Evolutionary conservation across 1,140 invertebrate genomes (phyloP), one percentile per base, ranked within the genome.

Genomic region (Magallana angulata): DNA sequence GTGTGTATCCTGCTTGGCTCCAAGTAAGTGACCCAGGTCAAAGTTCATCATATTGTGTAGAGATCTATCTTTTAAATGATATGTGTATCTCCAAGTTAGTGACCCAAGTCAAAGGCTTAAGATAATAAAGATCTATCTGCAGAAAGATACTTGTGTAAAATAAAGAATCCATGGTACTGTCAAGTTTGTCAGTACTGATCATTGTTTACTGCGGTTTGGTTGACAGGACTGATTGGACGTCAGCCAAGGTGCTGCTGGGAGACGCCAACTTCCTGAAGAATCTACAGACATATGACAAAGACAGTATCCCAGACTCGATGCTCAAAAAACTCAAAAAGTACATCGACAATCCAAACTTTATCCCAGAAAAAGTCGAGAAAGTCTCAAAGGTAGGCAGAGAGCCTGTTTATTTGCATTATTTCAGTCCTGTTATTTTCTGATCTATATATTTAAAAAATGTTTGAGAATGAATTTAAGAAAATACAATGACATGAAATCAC

Each of bases 1-100:
- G 97, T 98, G 0, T 98, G 97, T 95, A 96, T 98, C 82, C 95
- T 99, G 0, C 91, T 98, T 1, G 96, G 96, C 0, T 95, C 96
- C 90, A 98, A 98, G 97, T 97, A 94, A 95, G 95, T 94, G 92
- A 48, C 36, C 5, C 36, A 48, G 36, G 36, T 48, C 36, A 24
- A 24, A 24, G 24, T 24, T 24, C 24, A 24, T 24, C 24, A 24
- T 24, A 24, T 24, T 24, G 24, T 24, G 24, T 24, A 24, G 24
- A 24, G 24, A 24, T 24, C 24, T 24, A 24, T 24, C 24, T 24
- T 24, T 24, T 24, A 24, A 24, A 24, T 24, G 24, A 24, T 24
- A 24, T 24, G 24, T 24, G 24, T 24, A 24, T 24, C 0, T 95
- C 96, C 90, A 98, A 98, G 97, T 97, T 94, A 95, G 95, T 94